Evolutionary conservation across 1,140 invertebrate species (phyloP).

Genomic region (Nylanderia fulva): DNA sequence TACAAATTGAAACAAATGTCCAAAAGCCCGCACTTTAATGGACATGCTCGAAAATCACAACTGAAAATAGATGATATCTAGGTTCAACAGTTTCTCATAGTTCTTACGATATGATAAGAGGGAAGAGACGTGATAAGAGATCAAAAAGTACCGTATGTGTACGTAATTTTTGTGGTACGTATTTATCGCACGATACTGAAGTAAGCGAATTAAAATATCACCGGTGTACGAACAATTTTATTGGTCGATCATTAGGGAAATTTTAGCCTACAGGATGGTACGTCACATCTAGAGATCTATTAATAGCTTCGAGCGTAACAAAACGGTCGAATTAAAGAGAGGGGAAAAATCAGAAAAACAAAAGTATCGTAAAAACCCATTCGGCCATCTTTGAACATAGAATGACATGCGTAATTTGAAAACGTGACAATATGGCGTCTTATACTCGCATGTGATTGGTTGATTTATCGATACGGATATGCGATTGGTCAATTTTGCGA

Average conservation of each 20-base stretch:
- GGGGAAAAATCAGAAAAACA: not conserved
- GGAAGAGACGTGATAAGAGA: not conserved
- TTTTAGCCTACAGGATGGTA: not conserved
- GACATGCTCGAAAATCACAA: not conserved
- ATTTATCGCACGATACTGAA: not conserved
- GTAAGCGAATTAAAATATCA: not conserved
- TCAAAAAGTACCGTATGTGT: not conserved
- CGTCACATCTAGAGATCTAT: not conserved
- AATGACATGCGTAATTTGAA: not conserved
- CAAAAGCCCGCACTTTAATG: not conserved
- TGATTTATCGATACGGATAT: not conserved
- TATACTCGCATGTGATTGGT: not conserved
- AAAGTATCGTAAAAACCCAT: not conserved
- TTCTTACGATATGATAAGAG: not conserved
- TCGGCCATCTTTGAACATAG: not conserved
- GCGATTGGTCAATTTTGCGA: not conserved
- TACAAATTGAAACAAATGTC: not conserved
- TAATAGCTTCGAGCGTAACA: not conserved
- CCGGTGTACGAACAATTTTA: not conserved
- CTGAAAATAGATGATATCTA: not conserved
- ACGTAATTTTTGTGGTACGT: not conserved
- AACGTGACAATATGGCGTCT: slow-evolving; percentile 1
- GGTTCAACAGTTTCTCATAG: not conserved
- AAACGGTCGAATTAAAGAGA: not conserved
- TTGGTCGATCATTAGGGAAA: slow-evolving; percentile 14